Evolutionary conservation across 1,140 invertebrate species (phyloP), one percentile per base, ranked within the genome.

Genomic region (Rhysida immarginata): DNA sequence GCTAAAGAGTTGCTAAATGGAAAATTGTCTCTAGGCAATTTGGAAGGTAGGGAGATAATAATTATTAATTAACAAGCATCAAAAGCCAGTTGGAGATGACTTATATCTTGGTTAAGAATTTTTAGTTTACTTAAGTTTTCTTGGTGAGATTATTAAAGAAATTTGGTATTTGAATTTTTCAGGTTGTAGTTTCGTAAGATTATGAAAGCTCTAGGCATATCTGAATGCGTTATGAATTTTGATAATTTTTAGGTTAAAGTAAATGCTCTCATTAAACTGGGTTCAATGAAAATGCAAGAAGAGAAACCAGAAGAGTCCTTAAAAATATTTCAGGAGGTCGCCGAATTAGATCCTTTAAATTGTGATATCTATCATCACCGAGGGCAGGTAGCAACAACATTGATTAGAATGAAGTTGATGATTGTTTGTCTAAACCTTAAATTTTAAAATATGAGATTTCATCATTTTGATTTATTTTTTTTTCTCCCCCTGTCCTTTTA

Each of bases 241-340:
- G n/a, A 57, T 61, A 57, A 46, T 53, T 58, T 60, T 3, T 60
- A 74, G 72, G 60, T 87, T 1, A 81, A 78, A 66, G 81, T 85
- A 0, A 94, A 93, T 77, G 87, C 89, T 11, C 71, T 94, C n/a
- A 85, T 96, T 41, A 96, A 95, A 69, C 75, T 85, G 60, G 89
- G 87, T 2, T 84, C 83, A 8, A 70, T 93, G 50, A 77, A 81
- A 61, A 83, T 93, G 63, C 87, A 94, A 67, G 69, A 81, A 48
- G 83, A 87, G 58, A 75, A 84, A 58, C 71, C 79, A 18, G 79
- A 83, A 13, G 77, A 81, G 59, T 84, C 84, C 61, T 72, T 91
- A 51, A 74, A 76, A 54, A 85, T 88, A 69, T 94, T 94, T 69
- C 74, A 79, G 11, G 67, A 66, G 61, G 92, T 92, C 23, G 78